Percentiles rank a stretch among this genome's conserved stretches.
phyloP scores from a whole-genome alignment of 2,797 vertebrate species.

The Nasua narica region DNA sequence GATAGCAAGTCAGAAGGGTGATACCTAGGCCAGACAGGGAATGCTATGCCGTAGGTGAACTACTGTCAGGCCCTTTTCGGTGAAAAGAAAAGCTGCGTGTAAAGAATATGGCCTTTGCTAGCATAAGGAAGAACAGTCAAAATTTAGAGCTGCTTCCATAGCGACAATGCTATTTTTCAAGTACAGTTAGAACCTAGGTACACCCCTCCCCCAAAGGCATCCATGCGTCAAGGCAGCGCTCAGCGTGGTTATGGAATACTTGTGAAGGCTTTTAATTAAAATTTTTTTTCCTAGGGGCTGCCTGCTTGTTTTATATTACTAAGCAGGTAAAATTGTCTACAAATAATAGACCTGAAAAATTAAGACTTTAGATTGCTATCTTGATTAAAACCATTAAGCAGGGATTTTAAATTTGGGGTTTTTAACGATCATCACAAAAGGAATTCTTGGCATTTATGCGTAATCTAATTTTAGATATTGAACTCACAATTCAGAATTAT shows the following conservation, averaged over 20 bases:
- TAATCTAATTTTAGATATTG: constrained; percentile 51
- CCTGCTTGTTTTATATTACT: constrained; percentile 41
- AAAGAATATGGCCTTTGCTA: constrained; percentile 50
- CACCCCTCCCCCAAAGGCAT: constrained; percentile 40
- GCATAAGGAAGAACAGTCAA: constrained; percentile 18
- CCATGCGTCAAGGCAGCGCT: neutral
- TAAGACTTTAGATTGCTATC: neutral
- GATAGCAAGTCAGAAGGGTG: neutral
- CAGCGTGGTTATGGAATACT: neutral
- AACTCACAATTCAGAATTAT: constrained; percentile 19
- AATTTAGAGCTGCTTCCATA: constrained; percentile 46
- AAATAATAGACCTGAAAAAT: neutral
- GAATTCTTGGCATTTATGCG: constrained; percentile 4
- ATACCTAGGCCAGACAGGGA: neutral
- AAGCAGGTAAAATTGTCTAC: neutral
- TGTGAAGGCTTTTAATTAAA: constrained; percentile 44
- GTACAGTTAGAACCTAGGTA: constrained; percentile 34
- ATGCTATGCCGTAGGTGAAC: neutral
- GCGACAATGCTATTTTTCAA: constrained; percentile 63
- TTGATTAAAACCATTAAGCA: constrained; percentile 21
- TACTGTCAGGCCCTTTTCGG: neutral
- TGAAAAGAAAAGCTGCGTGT: neutral
- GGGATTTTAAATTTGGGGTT: neutral
- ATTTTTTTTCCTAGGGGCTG: neutral
- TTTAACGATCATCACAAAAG: constrained; percentile 19